Evolutionary conservation across 92 coral and sea anemone species (phyloP).

Genomic region (Diadumene lineata): DNA sequence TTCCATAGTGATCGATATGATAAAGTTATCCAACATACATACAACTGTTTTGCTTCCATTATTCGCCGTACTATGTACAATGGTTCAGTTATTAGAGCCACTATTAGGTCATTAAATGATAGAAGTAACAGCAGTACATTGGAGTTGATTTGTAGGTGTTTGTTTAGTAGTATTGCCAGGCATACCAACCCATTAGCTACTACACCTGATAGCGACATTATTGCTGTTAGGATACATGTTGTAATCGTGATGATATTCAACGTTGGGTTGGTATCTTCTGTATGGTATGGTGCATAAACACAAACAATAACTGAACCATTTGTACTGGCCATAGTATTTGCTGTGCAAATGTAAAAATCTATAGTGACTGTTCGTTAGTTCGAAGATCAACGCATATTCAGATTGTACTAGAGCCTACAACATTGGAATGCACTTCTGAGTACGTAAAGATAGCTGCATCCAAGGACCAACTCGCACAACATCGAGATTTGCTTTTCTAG

Average conservation of each 20-base stretch:
- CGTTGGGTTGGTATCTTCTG: constrained; percentile 4
- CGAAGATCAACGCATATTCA: no score
- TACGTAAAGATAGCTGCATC: no score
- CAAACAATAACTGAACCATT: neutral
- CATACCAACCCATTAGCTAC: constrained; percentile 31
- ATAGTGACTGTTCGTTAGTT: no score
- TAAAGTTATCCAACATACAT: constrained; percentile 34
- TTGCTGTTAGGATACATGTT: constrained; percentile 31
- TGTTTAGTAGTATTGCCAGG: constrained; percentile 27
- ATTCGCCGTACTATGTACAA: constrained; percentile 35
- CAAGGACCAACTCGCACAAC: no score
- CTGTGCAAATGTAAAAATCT: no score
- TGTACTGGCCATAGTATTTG: neutral
- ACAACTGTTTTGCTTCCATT: constrained; percentile 21
- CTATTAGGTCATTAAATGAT: constrained; percentile 29
- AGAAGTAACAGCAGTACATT: constrained; percentile 26
- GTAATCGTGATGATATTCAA: constrained; percentile 5
- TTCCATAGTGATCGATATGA: constrained; percentile 41
- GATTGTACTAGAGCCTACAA: no score
- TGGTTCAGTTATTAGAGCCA: constrained; percentile 25
- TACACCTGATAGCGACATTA: constrained; percentile 24
- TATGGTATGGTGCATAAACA: constrained; percentile 18
- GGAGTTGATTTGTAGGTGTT: constrained; percentile 24
- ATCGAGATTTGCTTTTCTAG: no score
- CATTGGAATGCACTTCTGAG: no score